Conservation (phyloP, 1,140 invertebrate genomes). For the Drosophila tristis region DNA sequence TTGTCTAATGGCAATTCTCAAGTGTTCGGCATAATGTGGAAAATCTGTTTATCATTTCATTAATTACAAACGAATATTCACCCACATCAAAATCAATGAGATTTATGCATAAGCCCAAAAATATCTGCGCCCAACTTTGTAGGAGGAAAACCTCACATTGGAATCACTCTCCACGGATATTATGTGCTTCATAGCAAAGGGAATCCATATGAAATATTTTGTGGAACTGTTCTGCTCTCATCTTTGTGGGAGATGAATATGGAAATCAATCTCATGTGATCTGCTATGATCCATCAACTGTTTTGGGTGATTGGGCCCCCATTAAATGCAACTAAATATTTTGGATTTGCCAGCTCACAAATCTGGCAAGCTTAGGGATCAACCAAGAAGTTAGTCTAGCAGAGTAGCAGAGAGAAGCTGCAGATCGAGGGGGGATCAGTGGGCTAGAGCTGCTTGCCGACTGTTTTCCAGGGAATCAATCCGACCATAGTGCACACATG, state of each 20-base stretch:
- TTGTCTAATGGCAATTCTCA: constrained; percentile 62
- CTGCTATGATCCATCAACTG: constrained; percentile 23
- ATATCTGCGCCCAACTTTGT: constrained; percentile 3
- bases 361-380: constrained; percentile 40
- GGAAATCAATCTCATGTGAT: background rate
- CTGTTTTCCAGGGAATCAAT: constrained; percentile 33
- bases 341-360: constrained; percentile 47
- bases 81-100: constrained; percentile 35
- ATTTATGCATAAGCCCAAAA: constrained; percentile 27
- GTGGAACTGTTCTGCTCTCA: too few relatives aligned
- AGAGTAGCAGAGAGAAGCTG: background rate
- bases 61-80: constrained; percentile 55
- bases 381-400: constrained; percentile 57
- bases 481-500: constrained; percentile 36
- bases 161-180: constrained; percentile 3
- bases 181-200: too few relatives aligned
- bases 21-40: constrained; percentile 60
- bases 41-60: constrained; percentile 71
- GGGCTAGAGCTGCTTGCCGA: background rate
- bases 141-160: background rate
- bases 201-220: too few relatives aligned
- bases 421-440: constrained; percentile 43
- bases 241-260: too few relatives aligned
- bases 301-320: constrained; percentile 51
- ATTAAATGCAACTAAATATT: constrained; percentile 63